Evolutionary conservation across 2,113 vertebrate genomes (phyloP).

Genomic region (Thalassarche chlororhynchos): DNA sequence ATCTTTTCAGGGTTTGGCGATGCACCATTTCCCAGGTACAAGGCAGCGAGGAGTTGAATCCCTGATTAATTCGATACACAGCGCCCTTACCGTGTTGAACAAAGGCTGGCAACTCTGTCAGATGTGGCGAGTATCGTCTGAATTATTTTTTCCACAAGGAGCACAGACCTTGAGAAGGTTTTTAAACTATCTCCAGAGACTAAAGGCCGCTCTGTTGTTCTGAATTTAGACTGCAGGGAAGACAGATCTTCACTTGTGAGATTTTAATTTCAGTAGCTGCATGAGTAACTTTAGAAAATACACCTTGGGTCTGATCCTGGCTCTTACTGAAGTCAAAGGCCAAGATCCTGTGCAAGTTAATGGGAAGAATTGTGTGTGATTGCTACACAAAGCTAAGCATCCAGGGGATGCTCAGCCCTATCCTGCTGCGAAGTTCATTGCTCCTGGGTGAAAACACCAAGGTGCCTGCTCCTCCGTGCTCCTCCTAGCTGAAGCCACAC

Average conservation of each 20-base stretch:
- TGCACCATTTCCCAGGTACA: neutral
- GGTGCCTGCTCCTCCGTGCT: neutral
- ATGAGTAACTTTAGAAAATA: neutral
- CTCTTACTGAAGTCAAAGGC: neutral
- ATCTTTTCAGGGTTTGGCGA: neutral
- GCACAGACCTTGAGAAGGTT: slow-evolving; percentile 20
- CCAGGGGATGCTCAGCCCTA: neutral
- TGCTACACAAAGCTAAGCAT: neutral
- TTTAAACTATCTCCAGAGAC: neutral
- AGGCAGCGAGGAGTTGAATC: neutral
- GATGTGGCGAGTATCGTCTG: neutral
- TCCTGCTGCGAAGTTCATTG: neutral
- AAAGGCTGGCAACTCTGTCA: slow-evolving; percentile 3
- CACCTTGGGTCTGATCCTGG: neutral
- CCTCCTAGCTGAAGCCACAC: neutral
- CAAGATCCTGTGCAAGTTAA: neutral
- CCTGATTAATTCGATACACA: neutral
- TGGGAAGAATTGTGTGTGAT: neutral
- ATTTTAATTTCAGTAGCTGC: neutral
- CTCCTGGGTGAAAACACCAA: neutral
- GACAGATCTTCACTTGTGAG: neutral
- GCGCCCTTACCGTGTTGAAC: neutral
- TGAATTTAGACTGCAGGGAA: neutral
- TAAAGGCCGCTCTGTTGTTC: neutral
- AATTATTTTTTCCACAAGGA: slow-evolving; percentile 20